These are phyloP conservation scores for Nipponia nippon DNA, from an alignment of 2,113 vertebrate genomes.

Conservation along the genomic window DNA sequence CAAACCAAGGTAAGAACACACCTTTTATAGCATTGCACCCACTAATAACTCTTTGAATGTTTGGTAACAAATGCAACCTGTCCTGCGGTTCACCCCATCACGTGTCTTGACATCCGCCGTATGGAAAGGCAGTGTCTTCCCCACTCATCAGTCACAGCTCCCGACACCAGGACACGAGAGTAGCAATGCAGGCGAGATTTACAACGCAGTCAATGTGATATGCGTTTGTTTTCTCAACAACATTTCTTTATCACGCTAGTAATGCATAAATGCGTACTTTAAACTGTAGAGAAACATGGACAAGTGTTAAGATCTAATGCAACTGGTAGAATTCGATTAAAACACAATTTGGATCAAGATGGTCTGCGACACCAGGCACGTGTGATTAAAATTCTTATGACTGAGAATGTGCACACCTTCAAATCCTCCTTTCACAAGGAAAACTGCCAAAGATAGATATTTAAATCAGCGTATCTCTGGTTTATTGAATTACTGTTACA, in stretches of 20 bases:
- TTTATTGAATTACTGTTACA: not conserved
- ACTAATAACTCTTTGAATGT: not conserved
- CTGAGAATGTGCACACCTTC: not conserved
- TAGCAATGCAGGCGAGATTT: not conserved
- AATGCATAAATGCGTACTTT: not conserved
- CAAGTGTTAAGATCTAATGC: not conserved
- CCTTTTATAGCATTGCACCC: not conserved
- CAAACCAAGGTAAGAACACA: not conserved
- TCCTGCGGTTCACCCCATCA: not conserved
- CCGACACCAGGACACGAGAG: not conserved
- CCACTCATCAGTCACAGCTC: not conserved
- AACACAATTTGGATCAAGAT: not conserved
- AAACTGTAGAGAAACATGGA: not conserved
- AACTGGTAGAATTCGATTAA: not conserved
- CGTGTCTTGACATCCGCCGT: not conserved
- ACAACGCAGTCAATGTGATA: not conserved
- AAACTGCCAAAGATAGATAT: not conserved
- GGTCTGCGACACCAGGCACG: not conserved
- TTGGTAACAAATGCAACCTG: not conserved
- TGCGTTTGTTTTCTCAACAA: not conserved
- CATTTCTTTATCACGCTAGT: not conserved
- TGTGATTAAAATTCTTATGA: not conserved
- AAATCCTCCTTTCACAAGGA: not conserved
- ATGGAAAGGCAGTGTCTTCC: not conserved
- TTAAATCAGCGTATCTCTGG: not conserved